Evolutionary conservation across 2,888 invertebrate species (phyloP).

Genomic region (Nymphalis urticae): DNA sequence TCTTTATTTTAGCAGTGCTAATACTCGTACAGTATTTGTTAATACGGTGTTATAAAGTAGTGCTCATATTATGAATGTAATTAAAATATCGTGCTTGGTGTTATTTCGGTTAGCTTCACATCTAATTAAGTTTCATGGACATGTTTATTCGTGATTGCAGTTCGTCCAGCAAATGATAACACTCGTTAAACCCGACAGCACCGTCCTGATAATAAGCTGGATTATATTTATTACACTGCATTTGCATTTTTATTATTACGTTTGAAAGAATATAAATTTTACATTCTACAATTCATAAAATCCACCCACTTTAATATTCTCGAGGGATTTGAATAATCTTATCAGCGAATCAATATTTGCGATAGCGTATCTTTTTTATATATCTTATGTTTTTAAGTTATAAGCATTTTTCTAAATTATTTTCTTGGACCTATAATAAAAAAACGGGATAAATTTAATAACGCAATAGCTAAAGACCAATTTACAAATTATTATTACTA

Average conservation of each 20-base stretch:
- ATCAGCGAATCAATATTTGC: too few relatives aligned
- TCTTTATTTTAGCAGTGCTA: too few relatives aligned
- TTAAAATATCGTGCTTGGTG: conserved; percentile 29
- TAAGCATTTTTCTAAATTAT: too few relatives aligned
- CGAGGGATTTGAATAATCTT: neutral
- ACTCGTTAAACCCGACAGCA: conserved; percentile 22
- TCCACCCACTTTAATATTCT: too few relatives aligned
- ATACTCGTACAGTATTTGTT: neutral
- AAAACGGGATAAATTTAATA: too few relatives aligned
- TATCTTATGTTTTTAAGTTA: too few relatives aligned
- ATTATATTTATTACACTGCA: conserved; percentile 22
- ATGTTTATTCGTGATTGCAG: conserved; percentile 31
- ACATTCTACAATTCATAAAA: neutral
- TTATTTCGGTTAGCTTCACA: conserved; percentile 22
- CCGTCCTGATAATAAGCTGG: conserved; percentile 17
- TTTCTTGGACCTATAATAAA: too few relatives aligned
- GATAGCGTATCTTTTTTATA: too few relatives aligned
- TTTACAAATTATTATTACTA: too few relatives aligned
- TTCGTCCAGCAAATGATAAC: conserved; percentile 26
- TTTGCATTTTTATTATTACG: conserved; percentile 16
- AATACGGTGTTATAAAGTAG: conserved; percentile 1
- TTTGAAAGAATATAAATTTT: neutral
- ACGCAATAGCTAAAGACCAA: too few relatives aligned
- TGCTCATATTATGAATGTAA: conserved; percentile 19
- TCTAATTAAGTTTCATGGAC: conserved; percentile 32